A percentile compares a stretch with the other conserved stretches of the same genome.
Conservation (phyloP, 2,113 vertebrate genomes). For the Syngnathoides biaculeatus region DNA sequence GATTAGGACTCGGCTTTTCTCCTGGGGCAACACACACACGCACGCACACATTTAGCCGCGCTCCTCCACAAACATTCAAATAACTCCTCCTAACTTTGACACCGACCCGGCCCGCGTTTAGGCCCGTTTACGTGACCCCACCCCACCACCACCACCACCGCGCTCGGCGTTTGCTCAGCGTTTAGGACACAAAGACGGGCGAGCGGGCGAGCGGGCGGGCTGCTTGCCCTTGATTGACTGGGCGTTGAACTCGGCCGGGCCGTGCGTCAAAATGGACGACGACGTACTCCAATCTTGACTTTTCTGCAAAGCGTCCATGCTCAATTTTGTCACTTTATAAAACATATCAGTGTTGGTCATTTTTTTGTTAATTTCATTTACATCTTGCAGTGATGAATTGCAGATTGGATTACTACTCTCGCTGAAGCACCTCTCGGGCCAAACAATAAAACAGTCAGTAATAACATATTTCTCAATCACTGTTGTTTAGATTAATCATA, state of each 20-base stretch:
- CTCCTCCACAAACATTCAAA: slow-evolving; percentile 48
- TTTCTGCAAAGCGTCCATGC: neutral
- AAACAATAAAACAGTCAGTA: too few species aligned
- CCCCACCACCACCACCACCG: too few species aligned
- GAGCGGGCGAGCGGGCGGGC: slow-evolving; percentile 14
- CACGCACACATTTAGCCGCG: slow-evolving; percentile 24
- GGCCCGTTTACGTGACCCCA: slow-evolving; percentile 41
- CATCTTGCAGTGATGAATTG: too few species aligned
- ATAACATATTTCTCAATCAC: too few species aligned
- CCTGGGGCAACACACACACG: slow-evolving; percentile 54
- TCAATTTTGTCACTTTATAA: neutral
- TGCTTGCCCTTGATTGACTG: slow-evolving; percentile 18
- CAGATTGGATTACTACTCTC: too few species aligned
- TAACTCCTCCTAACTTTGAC: slow-evolving; percentile 53
- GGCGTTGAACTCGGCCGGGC: neutral
- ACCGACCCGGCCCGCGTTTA: slow-evolving; percentile 53
- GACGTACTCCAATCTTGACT: neutral
- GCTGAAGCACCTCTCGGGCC: too few species aligned
- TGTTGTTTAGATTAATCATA: too few species aligned
- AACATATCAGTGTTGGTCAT: too few species aligned
- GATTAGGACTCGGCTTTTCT: slow-evolving; percentile 73
- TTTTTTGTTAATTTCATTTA: neutral
- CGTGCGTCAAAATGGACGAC: neutral
- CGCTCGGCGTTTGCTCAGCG: slow-evolving; percentile 52
- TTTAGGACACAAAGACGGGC: slow-evolving; percentile 48